Evolutionary conservation across 2,113 vertebrate species (phyloP).

Genomic region (Thalassarche chlororhynchos): DNA sequence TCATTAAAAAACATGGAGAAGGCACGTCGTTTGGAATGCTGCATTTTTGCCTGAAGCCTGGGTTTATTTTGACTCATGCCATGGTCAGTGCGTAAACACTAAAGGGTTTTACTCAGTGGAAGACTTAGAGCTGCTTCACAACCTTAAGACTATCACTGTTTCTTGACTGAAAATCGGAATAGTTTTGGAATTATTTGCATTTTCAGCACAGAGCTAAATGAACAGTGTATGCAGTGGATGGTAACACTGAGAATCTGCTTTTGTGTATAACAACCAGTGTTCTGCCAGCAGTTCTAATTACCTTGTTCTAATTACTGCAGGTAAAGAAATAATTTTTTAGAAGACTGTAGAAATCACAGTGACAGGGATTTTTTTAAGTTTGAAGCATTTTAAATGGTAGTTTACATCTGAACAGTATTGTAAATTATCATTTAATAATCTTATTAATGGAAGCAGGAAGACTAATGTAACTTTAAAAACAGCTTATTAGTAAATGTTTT

Average conservation of each 20-base stretch:
- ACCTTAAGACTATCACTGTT: not conserved
- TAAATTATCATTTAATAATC: not conserved
- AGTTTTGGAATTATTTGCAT: not conserved
- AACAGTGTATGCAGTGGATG: not conserved
- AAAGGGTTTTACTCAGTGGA: not conserved
- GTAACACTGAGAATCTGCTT: not conserved
- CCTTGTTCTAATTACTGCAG: not conserved
- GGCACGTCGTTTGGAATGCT: not conserved
- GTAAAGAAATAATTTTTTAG: not conserved
- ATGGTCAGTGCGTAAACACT: constrained; percentile 4
- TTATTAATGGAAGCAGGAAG: not conserved
- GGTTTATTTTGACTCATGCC: constrained; percentile 43
- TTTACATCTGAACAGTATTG: not conserved
- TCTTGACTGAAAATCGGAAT: constrained; percentile 3
- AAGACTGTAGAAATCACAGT: not conserved
- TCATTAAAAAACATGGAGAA: not conserved
- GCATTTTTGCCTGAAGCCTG: not conserved
- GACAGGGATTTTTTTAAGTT: not conserved
- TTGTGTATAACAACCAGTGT: not conserved
- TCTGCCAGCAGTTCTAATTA: not conserved
- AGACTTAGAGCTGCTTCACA: not conserved
- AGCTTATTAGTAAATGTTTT: not conserved
- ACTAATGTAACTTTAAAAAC: not conserved
- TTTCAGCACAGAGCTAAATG: not conserved
- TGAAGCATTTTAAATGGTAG: not conserved